Evolutionary conservation across 1,140 invertebrate genomes (phyloP), one percentile per base, ranked within the genome.

Genomic region (Cyclina sinensis): DNA sequence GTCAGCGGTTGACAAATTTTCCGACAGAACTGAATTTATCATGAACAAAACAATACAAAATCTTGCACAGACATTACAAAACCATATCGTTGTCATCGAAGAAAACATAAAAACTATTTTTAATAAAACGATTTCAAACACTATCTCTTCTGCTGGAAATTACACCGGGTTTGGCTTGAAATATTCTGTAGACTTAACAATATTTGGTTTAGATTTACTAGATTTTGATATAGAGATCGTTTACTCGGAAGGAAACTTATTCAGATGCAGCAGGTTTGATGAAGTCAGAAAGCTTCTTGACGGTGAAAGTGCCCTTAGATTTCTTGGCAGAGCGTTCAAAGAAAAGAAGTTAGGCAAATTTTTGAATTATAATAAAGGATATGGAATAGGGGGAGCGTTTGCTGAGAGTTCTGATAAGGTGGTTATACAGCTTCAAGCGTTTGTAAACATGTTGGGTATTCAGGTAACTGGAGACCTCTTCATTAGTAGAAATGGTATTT

Each of bases 201-300:
- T 70, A 0, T 59, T 74, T n/a, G n/a, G n/a, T 7, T 59, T 83
- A 4, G 27, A 76, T 12, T 70, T 88, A 18, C 3, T n/a, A 12
- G 59, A n/a, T 30, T 24, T 76, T 24, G 87, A 74, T 27, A 14
- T 84, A 9, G 80, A 89, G 24, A 18, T 84, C 0, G 24, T 76
- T 27, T 57, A 82, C 48, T 84, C 70, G 12, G n/a, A 62, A 24
- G 39, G 81, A 9, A 21, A 57, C 9, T n/a, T 84, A 18, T 62
- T 11, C 27, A 68, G 2, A n/a, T n/a, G n/a, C n/a, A n/a, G n/a
- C n/a, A n/a, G n/a, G n/a, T n/a, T n/a, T n/a, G n/a, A n/a, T n/a
- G 37, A 57, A 59, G 81, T 59, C 12, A 57, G 48, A 12, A 43
- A 84, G 14, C 18, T 89, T 0, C n/a, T 89, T 21, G 43, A 84